phyloP scores from a whole-genome alignment of 2,888 invertebrate species.

The Drosophila kokeensis region DNA sequence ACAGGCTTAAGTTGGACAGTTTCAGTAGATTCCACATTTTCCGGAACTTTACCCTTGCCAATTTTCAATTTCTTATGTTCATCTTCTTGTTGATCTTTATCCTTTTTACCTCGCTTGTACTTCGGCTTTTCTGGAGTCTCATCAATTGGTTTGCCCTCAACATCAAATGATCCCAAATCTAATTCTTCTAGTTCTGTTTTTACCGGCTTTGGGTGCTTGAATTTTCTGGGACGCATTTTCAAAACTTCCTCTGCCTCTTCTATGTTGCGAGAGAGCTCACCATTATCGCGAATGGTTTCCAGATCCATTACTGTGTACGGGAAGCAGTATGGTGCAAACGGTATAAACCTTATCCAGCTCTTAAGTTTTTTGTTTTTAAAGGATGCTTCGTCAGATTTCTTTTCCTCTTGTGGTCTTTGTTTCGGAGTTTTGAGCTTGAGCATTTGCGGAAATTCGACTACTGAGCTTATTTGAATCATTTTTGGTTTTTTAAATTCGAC shows the following conservation, averaged over 20 bases:
- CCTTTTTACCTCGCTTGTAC: constrained; percentile 80
- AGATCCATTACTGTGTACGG: constrained; percentile 67
- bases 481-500: constrained; percentile 87
- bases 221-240: constrained; percentile 87
- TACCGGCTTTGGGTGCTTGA: constrained; percentile 87
- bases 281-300: constrained; percentile 87
- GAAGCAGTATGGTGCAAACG: constrained; percentile 87
- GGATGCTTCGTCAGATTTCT: constrained; percentile 86
- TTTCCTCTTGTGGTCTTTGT: constrained; percentile 84
- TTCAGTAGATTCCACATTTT: constrained; percentile 78
- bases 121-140: constrained; percentile 82
- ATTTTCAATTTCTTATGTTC: constrained; percentile 74
- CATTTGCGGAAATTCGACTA: constrained; percentile 87
- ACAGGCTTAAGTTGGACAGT: constrained; percentile 82
- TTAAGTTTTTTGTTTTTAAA: constrained; percentile 90
- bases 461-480: constrained; percentile 87
- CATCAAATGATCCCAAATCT: constrained; percentile 70
- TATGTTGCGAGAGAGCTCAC: constrained; percentile 89
- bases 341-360: constrained; percentile 88
- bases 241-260: constrained; percentile 89
- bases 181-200: constrained; percentile 87
- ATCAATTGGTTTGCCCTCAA: constrained; percentile 60
- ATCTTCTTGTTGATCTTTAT: constrained; percentile 58
- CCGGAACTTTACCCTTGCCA: constrained; percentile 80
- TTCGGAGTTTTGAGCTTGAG: constrained; percentile 87